phyloP scores from a whole-genome alignment of 2,888 invertebrate genomes.

The Rotaria macrura region DNA sequence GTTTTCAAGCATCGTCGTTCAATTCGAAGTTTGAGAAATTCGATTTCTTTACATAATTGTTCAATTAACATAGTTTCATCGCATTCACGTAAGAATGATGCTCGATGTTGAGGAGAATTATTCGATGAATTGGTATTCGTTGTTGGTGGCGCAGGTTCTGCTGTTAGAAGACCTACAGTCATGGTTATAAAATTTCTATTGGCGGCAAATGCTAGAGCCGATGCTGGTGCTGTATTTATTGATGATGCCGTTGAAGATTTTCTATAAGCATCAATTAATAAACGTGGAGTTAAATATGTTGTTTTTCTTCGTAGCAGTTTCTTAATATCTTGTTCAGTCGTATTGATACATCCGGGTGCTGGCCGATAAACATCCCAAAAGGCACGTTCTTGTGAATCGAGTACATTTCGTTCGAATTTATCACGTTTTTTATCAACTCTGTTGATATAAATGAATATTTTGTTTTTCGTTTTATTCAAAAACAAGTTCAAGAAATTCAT shows the following conservation, averaged over 20 bases:
- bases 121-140: neutral
- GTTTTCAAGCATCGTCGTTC: conserved; percentile 66
- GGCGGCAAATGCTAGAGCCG: neutral
- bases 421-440: conserved; percentile 92
- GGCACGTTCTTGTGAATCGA: conserved; percentile 95
- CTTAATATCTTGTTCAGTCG: conserved; percentile 52
- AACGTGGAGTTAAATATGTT: neutral
- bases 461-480: conserved; percentile 48
- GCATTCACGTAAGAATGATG: conserved; percentile 11
- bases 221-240: neutral
- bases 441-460: neutral
- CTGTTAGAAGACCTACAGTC: conserved; percentile 14
- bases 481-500: no score
- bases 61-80: conserved; percentile 22
- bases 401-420: conserved; percentile 87
- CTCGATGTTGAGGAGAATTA: neutral
- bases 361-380: conserved; percentile 99
- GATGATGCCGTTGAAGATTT: neutral
- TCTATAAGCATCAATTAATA: neutral
- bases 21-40: conserved; percentile 64
- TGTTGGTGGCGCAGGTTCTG: neutral
- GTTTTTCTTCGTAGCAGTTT: conserved; percentile 29
- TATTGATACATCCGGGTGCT: conserved; percentile 96
- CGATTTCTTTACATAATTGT: conserved; percentile 51
- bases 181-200: conserved; percentile 2